phyloP scores from a whole-genome alignment of 2,113 vertebrate species.

The Peucedramus taeniatus region DNA sequence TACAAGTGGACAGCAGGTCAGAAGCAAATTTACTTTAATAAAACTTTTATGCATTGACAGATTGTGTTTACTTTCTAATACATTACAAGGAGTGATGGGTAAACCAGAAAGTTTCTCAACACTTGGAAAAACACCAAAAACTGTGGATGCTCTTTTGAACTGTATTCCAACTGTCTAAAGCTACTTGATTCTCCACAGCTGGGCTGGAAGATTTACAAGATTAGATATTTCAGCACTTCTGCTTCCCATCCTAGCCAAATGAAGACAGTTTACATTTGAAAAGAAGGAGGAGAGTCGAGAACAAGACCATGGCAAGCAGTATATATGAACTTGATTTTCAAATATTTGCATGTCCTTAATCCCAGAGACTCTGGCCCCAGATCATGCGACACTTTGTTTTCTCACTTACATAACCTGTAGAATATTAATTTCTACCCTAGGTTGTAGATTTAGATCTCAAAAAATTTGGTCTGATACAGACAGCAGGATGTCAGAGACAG shows the following conservation, averaged over 20 bases:
- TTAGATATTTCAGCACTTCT: slow-evolving; percentile 39
- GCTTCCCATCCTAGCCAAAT: background rate
- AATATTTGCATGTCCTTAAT: background rate
- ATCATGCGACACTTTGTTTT: background rate
- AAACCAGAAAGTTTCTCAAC: background rate
- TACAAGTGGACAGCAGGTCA: background rate
- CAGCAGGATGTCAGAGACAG: background rate
- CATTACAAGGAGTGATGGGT: background rate
- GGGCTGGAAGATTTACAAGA: slow-evolving; percentile 32
- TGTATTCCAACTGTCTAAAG: slow-evolving; percentile 19
- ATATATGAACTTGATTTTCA: background rate
- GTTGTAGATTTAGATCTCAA: background rate
- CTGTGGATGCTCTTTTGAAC: slow-evolving; percentile 28
- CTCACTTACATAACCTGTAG: background rate
- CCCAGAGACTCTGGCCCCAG: background rate
- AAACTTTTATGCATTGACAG: background rate
- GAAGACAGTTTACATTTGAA: background rate
- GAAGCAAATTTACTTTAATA: background rate
- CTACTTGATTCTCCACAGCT: slow-evolving; percentile 47
- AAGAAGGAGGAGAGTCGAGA: accelerated
- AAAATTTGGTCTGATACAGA: background rate
- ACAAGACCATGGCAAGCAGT: background rate
- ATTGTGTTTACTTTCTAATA: slow-evolving; percentile 25
- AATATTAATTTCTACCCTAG: background rate
- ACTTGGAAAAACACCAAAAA: slow-evolving; percentile 31